These are phyloP conservation scores for Botia kubotai DNA, from an alignment of 2,797 vertebrate genomes.

Conservation along the genomic window DNA sequence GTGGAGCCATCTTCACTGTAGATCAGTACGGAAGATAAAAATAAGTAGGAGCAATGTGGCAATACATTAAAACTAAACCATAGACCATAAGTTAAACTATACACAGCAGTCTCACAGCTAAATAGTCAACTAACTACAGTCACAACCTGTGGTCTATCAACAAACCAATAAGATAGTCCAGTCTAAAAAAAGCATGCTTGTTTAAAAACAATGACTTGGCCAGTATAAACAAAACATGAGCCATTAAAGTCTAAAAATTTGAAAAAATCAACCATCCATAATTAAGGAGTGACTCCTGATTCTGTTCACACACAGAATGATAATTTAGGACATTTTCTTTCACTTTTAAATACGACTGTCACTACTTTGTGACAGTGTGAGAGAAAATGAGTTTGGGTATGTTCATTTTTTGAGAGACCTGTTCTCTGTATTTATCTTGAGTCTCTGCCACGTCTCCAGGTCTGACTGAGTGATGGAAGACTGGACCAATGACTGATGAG, in stretches of 20 bases:
- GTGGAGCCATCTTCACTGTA: slow-evolving; percentile 72
- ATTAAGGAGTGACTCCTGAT: neutral
- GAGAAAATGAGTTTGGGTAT: slow-evolving; percentile 39
- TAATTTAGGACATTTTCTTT: neutral
- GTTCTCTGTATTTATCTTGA: slow-evolving; percentile 84
- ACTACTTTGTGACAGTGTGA: neutral
- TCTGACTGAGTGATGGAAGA: slow-evolving; percentile 86
- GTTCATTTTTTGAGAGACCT: slow-evolving; percentile 81
- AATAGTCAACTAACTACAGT: too few species aligned
- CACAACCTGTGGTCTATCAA: too few species aligned
- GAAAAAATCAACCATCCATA: neutral
- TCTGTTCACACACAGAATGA: neutral
- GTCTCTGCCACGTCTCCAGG: slow-evolving; percentile 89
- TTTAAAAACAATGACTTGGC: too few species aligned
- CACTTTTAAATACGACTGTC: neutral
- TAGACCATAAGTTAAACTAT: neutral
- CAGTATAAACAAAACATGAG: too few species aligned
- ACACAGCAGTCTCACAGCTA: neutral
- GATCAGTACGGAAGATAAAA: slow-evolving; percentile 28
- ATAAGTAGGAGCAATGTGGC: neutral
- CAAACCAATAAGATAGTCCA: too few species aligned
- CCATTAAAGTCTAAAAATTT: neutral
- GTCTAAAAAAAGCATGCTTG: too few species aligned
- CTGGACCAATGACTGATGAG: slow-evolving; percentile 72
- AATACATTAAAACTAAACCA: neutral